Percentiles rank a stretch among this genome's conserved stretches.
These are phyloP conservation scores for Drosophila saltans DNA, from an alignment of 1,140 invertebrate genomes.

Conservation along the genomic window DNA sequence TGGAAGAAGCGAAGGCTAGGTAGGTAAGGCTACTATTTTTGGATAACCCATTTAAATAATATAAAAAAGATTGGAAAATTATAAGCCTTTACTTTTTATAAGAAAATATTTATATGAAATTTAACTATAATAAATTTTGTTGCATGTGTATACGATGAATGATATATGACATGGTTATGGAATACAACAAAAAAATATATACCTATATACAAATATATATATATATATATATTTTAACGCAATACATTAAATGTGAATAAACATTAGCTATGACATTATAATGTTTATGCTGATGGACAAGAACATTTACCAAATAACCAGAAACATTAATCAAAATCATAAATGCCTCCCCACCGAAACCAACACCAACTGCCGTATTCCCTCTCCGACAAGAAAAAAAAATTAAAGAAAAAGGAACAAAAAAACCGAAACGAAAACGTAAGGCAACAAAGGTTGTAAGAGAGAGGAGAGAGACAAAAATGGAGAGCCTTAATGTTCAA, in stretches of 20 bases:
- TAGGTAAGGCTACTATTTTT: no score
- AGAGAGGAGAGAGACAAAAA: constrained; percentile 13
- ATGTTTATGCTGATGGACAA: constrained; percentile 69
- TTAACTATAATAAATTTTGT: no score
- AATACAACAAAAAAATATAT: neutral
- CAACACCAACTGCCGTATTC: no score
- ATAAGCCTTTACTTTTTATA: no score
- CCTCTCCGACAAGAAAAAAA: constrained; percentile 14
- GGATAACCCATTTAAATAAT: no score
- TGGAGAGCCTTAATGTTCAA: constrained; percentile 68
- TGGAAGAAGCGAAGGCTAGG: no score
- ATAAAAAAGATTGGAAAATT: no score
- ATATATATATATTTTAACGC: constrained; percentile 28
- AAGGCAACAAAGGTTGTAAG: constrained; percentile 33
- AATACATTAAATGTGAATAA: constrained; percentile 78
- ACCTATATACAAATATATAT: neutral
- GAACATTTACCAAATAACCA: constrained; percentile 66
- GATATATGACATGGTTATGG: constrained; percentile 2
- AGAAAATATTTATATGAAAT: no score
- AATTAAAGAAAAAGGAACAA: constrained; percentile 2
- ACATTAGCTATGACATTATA: constrained; percentile 62
- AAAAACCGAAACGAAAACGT: constrained; percentile 26
- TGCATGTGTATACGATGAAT: neutral
- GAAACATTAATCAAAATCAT: constrained; percentile 78
- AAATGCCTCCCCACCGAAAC: constrained; percentile 42